Evolutionary conservation across 2,113 vertebrate genomes (phyloP), one percentile per base, ranked within the genome.

Genomic region (Benitochromis conjunctus): DNA sequence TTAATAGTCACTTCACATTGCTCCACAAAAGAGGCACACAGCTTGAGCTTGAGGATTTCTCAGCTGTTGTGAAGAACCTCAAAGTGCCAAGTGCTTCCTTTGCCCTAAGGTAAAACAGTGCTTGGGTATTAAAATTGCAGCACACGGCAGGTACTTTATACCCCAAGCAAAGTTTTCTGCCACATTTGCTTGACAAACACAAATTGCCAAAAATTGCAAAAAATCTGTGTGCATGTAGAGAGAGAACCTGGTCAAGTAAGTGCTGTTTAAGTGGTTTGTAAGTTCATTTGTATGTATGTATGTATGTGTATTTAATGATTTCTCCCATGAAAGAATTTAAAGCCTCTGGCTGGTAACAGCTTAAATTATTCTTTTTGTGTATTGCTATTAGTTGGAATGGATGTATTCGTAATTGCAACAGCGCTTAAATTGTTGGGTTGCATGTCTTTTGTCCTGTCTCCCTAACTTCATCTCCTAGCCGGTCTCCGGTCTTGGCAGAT

Each of bases 41-140:
- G 84, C 46, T 66, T 24, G 62, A 88, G 81, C 81, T 79, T 16
- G n/a, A 85, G 19, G 91, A 86, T 94, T 94, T 92, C 84, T 89
- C 71, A 60, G n/a, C 79, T 92, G 69, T 90, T 92, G 94, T 91
- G 86, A 91, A 86, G 80, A 74, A 88, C 82, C 46, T 38, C 62
- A 41, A 58, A 66, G 83, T 91, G 69, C 80, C 81, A 88, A 88
- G 56, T 85, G 58, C 81, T 85, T 54, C 29, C 60, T 64, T 84
- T 26, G 77, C 57, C 88, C 79, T 41, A 76, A 79, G 88, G 89
- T 91, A 62, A 21, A 86, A 89, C 60, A 79, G 18, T 38, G 21
- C 69, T n/a, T 5, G 6, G 62, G 11, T 81, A 64, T 91, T 91
- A 69, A 89, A 83, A 88, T 83, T 12, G 51, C 41, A 51, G 54